Evolutionary conservation across 2,888 invertebrate species (phyloP).

Genomic region (Apamea monoglypha): DNA sequence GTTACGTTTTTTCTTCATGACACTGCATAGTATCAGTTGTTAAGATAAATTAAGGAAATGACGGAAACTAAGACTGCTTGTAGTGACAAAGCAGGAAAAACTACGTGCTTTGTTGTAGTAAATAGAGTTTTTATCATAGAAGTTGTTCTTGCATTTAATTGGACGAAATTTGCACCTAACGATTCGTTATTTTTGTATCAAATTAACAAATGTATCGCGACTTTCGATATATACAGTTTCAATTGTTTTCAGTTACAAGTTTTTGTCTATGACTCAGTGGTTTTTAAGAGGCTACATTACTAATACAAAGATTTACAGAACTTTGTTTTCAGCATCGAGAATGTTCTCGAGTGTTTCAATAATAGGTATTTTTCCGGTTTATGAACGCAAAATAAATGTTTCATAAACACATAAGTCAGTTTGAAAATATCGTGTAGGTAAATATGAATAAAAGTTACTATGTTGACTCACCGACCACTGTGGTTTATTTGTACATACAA

Average conservation of each 20-base stretch:
- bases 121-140: slow-evolving; percentile 52
- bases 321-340: slow-evolving; percentile 15
- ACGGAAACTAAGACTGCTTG: slow-evolving; percentile 38
- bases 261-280: neutral
- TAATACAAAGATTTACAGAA: slow-evolving; percentile 4
- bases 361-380: slow-evolving; percentile 11
- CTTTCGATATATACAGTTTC: neutral
- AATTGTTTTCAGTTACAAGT: neutral
- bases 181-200: slow-evolving; percentile 2
- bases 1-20: slow-evolving; percentile 32
- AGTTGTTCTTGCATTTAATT: slow-evolving; percentile 34
- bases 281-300: neutral
- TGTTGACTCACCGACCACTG: slow-evolving; percentile 13
- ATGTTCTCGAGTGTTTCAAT: slow-evolving; percentile 36
- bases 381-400: slow-evolving; percentile 44
- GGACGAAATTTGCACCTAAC: neutral
- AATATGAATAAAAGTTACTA: slow-evolving; percentile 22
- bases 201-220: neutral
- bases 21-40: slow-evolving; percentile 25
- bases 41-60: slow-evolving; percentile 59
- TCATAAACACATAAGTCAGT: slow-evolving; percentile 39
- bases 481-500: neutral
- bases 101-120: slow-evolving; percentile 46
- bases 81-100: slow-evolving; percentile 62
- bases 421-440: slow-evolving; percentile 36